Base-by-base conservation (phyloP, 2,888 invertebrate species). In the Apantesis nais region DNA sequence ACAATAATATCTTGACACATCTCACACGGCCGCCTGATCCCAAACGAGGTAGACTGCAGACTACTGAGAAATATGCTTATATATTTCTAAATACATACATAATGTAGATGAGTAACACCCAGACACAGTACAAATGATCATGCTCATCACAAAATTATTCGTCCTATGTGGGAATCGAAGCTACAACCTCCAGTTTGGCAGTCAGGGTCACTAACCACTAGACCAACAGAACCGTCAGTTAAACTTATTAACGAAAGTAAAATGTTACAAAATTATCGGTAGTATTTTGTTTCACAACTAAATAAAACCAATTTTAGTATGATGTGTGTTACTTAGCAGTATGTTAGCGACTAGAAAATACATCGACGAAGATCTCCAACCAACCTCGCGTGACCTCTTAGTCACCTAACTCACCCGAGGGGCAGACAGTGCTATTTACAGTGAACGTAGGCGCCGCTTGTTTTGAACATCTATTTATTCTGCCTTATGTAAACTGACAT, bases 401-500 rank as follows among this genome's bases (percentile, higher is more conserved):
- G 70, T 70, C 70, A 70, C 39, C 52, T 58, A 34, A 31, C 19
- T 9, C 67, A 44, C 41, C 44, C 70, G 61, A 19, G 58, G 31
- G 39, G 61, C 52, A 66, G 29, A n/a, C 14, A 48, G 60, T n/a
- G 58, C 63, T 67, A 71, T 71, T 67, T 64, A 2, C 52, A 67
- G 67, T 48, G 37, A 37, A 52, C 29, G 71, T 71, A 60, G 71
- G 71, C 62, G 67, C 34, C 61, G 58, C 62, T 67, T 63, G 71
- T 64, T 71, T 63, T 62, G 29, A 67, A 67, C 44, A 60, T 48
- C 65, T 62, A 70, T 64, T 65, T 37, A 70, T 60, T 64, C 37
- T 48, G 48, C 64, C 58, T 71, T 67, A 64, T 67, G 67, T 67
- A 64, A 71, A 71, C 63, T 60, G 34, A 67, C 41, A 67, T 71